Conservation (phyloP, 2,888 invertebrate genomes). For the Amphipyra berbera region DNA sequence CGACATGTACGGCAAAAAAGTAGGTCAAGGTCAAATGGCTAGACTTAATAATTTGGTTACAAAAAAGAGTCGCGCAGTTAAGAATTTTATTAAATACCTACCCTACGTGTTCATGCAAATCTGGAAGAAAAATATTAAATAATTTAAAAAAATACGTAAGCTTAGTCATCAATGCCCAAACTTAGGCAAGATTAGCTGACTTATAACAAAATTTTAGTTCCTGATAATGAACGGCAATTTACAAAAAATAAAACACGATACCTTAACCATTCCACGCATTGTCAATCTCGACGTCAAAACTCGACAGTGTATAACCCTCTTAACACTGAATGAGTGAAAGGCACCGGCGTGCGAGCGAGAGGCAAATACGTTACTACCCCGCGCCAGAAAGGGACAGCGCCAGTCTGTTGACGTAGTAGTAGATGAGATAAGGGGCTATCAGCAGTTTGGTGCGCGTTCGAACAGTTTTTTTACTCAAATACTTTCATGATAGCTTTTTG, state of each 20-base stretch:
- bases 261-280: slow-evolving; percentile 17
- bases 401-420: slow-evolving; percentile 88
- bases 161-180: too few species aligned
- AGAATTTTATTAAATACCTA: too few species aligned
- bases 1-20: not conserved
- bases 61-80: too few species aligned
- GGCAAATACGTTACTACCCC: slow-evolving; percentile 53
- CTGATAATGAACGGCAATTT: not conserved
- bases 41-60: not conserved
- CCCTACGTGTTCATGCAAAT: too few species aligned
- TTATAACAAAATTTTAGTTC: not conserved
- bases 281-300: slow-evolving; percentile 47
- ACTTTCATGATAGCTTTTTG: slow-evolving; percentile 54
- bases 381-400: slow-evolving; percentile 72
- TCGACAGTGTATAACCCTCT: slow-evolving; percentile 44
- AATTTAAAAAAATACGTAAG: too few species aligned
- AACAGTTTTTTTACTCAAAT: slow-evolving; percentile 72
- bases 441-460: slow-evolving; percentile 78
- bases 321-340: slow-evolving; percentile 71
- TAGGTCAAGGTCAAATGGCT: not conserved
- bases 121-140: too few species aligned
- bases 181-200: not conserved
- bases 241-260: not conserved
- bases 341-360: slow-evolving; percentile 69
- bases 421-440: slow-evolving; percentile 89